Evolutionary conservation across 2,113 vertebrate genomes (phyloP), one percentile per base, ranked within the genome.

Genomic region (Daphoenositta chrysoptera): DNA sequence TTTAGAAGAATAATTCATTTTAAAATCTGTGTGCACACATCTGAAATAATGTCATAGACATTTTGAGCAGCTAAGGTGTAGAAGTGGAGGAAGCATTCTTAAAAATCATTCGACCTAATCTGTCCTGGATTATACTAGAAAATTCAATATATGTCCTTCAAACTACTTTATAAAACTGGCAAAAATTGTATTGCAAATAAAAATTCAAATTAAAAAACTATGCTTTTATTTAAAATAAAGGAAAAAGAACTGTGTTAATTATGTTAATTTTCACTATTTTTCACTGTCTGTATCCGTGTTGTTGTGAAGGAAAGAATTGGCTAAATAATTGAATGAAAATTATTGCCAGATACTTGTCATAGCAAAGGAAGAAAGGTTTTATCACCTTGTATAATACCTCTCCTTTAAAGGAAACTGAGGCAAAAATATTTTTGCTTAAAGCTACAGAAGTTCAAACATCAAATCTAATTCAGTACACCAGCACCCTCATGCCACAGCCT

Each of bases 401-500:
- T 89, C 26, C 45, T 79, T 89, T 65, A 83, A 76, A 73, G 27
- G 70, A 91, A 95, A 93, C 50, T 33, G 73, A 83, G 60, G 45
- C 23, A 91, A 68, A 42, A 11, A 9, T 20, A 16, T 66, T 82
- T 93, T 85, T 82, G 8, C 51, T 33, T 73, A 56, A 78, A 56
- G 20, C 9, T 21, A 48, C 15, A 40, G 40, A 83, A 17, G 12
- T 23, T 44, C 35, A 24, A 94, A 16, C 2, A 3, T 50, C 31
- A 90, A 65, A 87, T 65, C 39, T 65, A 58, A 69, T 53, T 64
- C 35, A 57, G 35, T 7, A 44, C 8, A 28, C 23, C 27, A 19
- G 27, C 23, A 65, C 13, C 5, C 7, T 19, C 24, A 40, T 0
- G 0, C 24, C 30, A 65, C 3, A 2, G 17, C 8, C 22, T 22